Conservation (phyloP, 1,140 invertebrate species). For the fruit fly (Drosophila melanogaster) region Release_6_plus_ISO1_MT NT_033777.3:18111001-18111500, state of each 20-base stretch:
- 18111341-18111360: constrained; percentile 82
- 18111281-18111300: constrained; percentile 72
- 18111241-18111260: background rate
- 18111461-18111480: constrained; percentile 82
- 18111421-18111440: constrained; percentile 12
- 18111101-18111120: too few relatives aligned
- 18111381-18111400: constrained; percentile 82
- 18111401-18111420: constrained; percentile 76
- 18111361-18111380: constrained; percentile 83
- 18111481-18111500: constrained; percentile 73
- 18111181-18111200: too few relatives aligned
- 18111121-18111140: too few relatives aligned
- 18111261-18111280: constrained; percentile 24
- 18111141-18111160: too few relatives aligned
- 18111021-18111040: too few relatives aligned
- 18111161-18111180: too few relatives aligned
- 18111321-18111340: constrained; percentile 77
- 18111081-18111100: too few relatives aligned
- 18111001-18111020: background rate
- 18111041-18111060: too few relatives aligned
- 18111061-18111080: too few relatives aligned
- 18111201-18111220: background rate
- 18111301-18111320: constrained; percentile 79
- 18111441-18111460: constrained; percentile 25
- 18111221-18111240: background rate